Evolutionary conservation across 2,113 vertebrate species (phyloP).

Genomic region (Peromyscus leucopus): DNA sequence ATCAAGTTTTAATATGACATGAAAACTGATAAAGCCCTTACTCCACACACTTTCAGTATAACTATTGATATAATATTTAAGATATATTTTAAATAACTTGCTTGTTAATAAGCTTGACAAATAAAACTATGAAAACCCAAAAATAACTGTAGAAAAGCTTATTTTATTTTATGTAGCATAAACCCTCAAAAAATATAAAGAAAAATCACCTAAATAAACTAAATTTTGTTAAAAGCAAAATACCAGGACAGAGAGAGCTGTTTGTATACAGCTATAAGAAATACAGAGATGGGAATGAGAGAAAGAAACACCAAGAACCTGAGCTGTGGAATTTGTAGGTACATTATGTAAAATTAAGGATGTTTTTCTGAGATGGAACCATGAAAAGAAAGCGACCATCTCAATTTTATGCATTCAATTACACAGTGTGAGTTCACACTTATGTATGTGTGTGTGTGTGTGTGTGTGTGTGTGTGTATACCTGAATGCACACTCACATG

Average conservation of each 20-base stretch:
- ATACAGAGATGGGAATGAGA: not conserved
- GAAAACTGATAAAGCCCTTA: slow-evolving; percentile 62
- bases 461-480: not conserved
- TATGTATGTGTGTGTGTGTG: not conserved
- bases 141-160: slow-evolving; percentile 17
- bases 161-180: slow-evolving; percentile 48
- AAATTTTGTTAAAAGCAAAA: slow-evolving; percentile 39
- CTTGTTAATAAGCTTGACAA: slow-evolving; percentile 65
- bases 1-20: slow-evolving; percentile 54
- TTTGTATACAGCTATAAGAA: not conserved
- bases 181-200: slow-evolving; percentile 53
- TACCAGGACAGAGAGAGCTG: not conserved
- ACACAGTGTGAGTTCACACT: not conserved
- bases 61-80: slow-evolving; percentile 59
- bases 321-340: not conserved
- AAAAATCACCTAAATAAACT: slow-evolving; percentile 40
- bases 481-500: too few relatives aligned
- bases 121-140: slow-evolving; percentile 23
- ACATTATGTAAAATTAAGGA: not conserved
- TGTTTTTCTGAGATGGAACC: not conserved
- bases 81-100: slow-evolving; percentile 68
- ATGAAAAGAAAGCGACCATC: not conserved
- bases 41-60: slow-evolving; percentile 53
- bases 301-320: not conserved
- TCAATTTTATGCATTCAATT: not conserved